Percentiles rank a stretch among this genome's conserved stretches.
phyloP scores from a whole-genome alignment of 2,113 vertebrate genomes.

The Stigmatopora argus region DNA sequence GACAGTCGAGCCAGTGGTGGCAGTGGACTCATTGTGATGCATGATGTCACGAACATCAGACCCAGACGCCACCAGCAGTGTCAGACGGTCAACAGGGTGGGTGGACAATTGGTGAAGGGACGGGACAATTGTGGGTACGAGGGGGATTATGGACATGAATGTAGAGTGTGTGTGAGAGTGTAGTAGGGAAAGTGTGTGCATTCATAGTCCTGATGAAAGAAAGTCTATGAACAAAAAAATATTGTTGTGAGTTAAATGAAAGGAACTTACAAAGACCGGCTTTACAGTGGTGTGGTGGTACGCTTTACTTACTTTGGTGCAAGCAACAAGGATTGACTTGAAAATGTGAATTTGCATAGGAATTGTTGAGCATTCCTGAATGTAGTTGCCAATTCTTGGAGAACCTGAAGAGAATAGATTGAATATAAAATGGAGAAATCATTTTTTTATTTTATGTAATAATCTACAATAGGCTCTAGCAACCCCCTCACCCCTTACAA shows the following conservation, averaged over 20 bases:
- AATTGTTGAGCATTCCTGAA: background rate
- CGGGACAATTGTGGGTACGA: slow-evolving; percentile 16
- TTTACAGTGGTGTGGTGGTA: background rate
- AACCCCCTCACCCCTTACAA: no score
- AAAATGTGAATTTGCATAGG: background rate
- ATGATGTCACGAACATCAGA: slow-evolving; percentile 50
- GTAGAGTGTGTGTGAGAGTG: slow-evolving; percentile 9
- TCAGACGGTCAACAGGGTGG: slow-evolving; percentile 41
- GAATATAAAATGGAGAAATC: background rate
- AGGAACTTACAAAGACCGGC: slow-evolving; percentile 10
- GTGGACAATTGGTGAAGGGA: slow-evolving; percentile 11
- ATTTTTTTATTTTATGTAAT: background rate
- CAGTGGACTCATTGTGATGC: slow-evolving; percentile 45
- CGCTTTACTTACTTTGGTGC: background rate
- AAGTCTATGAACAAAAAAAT: slow-evolving; percentile 17
- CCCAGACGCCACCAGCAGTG: slow-evolving; percentile 22
- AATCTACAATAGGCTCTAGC: no score
- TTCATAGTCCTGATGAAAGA: slow-evolving; percentile 20
- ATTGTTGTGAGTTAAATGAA: slow-evolving; percentile 18
- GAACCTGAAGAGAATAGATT: background rate
- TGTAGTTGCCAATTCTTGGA: background rate
- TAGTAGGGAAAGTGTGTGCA: background rate
- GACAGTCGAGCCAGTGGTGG: slow-evolving; percentile 52
- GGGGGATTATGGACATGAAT: slow-evolving; percentile 10
- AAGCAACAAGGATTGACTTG: background rate